A percentile compares a stretch with the other conserved stretches of the same genome.
phyloP scores from a whole-genome alignment of 2,888 invertebrate genomes.

The Eledone cirrhosa region DNA sequence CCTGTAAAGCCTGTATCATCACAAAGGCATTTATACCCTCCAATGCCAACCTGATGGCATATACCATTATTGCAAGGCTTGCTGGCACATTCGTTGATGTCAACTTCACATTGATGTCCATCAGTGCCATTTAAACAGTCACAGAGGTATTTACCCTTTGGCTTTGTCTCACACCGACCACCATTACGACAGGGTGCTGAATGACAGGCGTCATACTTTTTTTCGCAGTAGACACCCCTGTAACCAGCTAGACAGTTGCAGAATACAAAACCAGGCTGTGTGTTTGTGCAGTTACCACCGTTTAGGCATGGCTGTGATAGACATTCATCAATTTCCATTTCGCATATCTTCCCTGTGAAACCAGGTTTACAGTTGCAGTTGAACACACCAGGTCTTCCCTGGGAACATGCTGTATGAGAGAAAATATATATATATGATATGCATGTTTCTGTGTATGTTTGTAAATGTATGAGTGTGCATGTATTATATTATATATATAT shows the following conservation, averaged over 20 bases:
- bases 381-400: conserved; percentile 37
- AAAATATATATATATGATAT: too few species aligned
- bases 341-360: conserved; percentile 44
- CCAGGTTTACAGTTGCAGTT: conserved; percentile 43
- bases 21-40: conserved; percentile 33
- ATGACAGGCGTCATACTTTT: conserved; percentile 36
- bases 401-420: conserved; percentile 73
- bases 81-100: conserved; percentile 36
- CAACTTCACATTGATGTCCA: conserved; percentile 37
- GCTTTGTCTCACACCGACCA: conserved; percentile 35
- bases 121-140: conserved; percentile 36
- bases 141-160: conserved; percentile 36
- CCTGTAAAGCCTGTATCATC: conserved; percentile 35
- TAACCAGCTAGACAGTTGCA: conserved; percentile 33
- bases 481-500: too few species aligned
- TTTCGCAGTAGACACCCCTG: conserved; percentile 31
- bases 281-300: conserved; percentile 35
- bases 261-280: conserved; percentile 20
- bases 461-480: too few species aligned
- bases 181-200: conserved; percentile 38
- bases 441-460: too few species aligned
- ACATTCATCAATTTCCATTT: conserved; percentile 51
- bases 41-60: conserved; percentile 29
- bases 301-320: conserved; percentile 32
- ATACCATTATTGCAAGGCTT: conserved; percentile 26